Percentiles rank a stretch among this genome's conserved stretches.
Conservation (phyloP, 1,140 invertebrate species). For the Apocrypta bakeri region DNA sequence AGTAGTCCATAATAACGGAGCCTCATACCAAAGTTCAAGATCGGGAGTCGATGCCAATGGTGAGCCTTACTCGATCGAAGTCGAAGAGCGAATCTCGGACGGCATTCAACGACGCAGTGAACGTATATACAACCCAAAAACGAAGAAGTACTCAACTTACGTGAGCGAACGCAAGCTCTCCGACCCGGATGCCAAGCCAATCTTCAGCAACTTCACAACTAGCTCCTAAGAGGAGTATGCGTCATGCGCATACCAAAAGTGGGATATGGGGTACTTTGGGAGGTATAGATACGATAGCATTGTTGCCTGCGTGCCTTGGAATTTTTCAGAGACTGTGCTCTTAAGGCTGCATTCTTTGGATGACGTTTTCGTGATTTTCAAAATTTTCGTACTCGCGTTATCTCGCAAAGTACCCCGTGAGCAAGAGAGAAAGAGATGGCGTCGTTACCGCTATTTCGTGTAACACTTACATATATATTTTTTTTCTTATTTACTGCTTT, state of each 20-base stretch:
- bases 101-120: constrained; percentile 54
- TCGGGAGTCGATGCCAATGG: constrained; percentile 46
- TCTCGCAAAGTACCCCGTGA: no score
- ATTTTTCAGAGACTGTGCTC: no score
- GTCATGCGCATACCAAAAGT: not conserved
- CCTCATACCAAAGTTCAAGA: not conserved
- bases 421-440: no score
- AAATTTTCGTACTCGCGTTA: no score
- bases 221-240: not conserved
- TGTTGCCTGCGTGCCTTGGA: no score
- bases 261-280: no score
- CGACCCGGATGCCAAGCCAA: constrained; percentile 54
- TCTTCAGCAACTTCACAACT: constrained; percentile 9
- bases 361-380: no score
- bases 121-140: constrained; percentile 49
- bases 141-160: constrained; percentile 13
- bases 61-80: constrained; percentile 51
- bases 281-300: no score
- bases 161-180: constrained; percentile 55
- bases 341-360: no score
- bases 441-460: no score
- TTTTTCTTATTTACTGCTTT: no score
- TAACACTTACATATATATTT: no score
- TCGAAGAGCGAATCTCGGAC: constrained; percentile 47
- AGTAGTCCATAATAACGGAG: not conserved